A percentile compares a stretch with the other conserved stretches of the same genome.
phyloP scores from a whole-genome alignment of 2,797 vertebrate species.

The Neoniphon sammara region DNA sequence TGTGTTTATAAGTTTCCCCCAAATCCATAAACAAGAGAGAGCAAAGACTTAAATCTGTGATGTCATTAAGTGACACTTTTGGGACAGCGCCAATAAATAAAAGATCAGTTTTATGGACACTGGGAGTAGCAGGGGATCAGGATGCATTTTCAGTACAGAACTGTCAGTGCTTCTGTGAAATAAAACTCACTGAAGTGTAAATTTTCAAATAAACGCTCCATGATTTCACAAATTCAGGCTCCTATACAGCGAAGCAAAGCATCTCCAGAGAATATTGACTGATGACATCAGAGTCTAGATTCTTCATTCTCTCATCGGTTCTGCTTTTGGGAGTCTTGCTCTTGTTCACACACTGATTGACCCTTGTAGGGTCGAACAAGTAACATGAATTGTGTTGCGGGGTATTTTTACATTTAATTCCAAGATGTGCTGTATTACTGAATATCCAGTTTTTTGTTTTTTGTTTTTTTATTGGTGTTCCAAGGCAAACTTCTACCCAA shows the following conservation, averaged over 20 bases:
- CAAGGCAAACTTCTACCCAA: constrained; percentile 39
- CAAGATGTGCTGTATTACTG: constrained; percentile 6
- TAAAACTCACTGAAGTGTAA: constrained; percentile 6
- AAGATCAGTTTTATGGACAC: background rate
- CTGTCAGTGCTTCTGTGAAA: background rate
- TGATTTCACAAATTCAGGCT: constrained; percentile 28
- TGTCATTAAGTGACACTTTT: background rate
- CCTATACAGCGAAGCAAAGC: constrained; percentile 16
- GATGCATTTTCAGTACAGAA: background rate
- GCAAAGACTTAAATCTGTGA: background rate
- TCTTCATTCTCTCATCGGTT: constrained; percentile 4
- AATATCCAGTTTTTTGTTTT: constrained; percentile 31
- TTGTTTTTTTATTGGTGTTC: background rate
- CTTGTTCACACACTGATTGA: constrained; percentile 19
- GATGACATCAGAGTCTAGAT: background rate
- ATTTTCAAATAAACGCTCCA: constrained; percentile 39
- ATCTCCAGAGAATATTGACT: background rate
- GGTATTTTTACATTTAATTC: constrained; percentile 1
- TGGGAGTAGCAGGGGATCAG: background rate
- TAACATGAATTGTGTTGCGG: background rate
- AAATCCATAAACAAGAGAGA: background rate
- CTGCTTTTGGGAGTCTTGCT: constrained; percentile 8
- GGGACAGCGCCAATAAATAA: background rate
- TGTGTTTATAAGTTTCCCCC: background rate
- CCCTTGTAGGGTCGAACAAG: background rate